These are phyloP conservation scores for Paelopatides confundens DNA, from an alignment of 53 echinoderm and acorn worm species.

Conservation along the genomic window DNA sequence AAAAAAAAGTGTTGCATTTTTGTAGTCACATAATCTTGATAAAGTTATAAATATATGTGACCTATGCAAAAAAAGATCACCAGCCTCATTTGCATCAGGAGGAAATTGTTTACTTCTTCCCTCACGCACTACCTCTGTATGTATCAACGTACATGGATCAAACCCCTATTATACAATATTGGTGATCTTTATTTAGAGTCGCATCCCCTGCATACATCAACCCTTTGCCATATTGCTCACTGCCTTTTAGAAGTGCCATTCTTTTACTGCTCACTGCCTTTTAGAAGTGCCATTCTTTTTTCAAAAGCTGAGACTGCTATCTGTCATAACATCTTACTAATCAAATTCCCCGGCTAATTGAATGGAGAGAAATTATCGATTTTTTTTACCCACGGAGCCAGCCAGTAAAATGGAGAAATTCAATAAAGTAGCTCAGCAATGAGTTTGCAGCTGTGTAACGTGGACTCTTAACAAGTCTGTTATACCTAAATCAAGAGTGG, in stretches of 20 bases:
- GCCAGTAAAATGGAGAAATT: neutral
- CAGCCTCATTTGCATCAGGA: neutral
- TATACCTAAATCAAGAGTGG: neutral
- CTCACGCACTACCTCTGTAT: neutral
- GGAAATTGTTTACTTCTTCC: neutral
- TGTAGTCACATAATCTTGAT: too few relatives aligned
- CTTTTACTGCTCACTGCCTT: too few relatives aligned
- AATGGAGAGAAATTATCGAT: constrained; percentile 23
- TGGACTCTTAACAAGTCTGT: neutral
- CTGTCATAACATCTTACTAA: neutral
- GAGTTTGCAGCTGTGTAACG: neutral
- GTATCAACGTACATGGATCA: neutral
- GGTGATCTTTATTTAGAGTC: neutral
- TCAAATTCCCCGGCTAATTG: constrained; percentile 28
- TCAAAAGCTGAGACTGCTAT: neutral
- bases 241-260: neutral
- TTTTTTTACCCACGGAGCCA: neutral
- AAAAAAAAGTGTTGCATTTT: too few relatives aligned
- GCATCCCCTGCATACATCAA: constrained; percentile 6
- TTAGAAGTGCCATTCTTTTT: neutral
- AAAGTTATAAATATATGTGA: too few relatives aligned
- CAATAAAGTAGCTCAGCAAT: neutral
- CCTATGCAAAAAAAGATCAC: too few relatives aligned
- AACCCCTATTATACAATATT: constrained; percentile 21
- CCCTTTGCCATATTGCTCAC: neutral